Evolutionary conservation across 2,888 invertebrate genomes (phyloP), one percentile per base, ranked within the genome.

Genomic region (Malachius bipustulatus): DNA sequence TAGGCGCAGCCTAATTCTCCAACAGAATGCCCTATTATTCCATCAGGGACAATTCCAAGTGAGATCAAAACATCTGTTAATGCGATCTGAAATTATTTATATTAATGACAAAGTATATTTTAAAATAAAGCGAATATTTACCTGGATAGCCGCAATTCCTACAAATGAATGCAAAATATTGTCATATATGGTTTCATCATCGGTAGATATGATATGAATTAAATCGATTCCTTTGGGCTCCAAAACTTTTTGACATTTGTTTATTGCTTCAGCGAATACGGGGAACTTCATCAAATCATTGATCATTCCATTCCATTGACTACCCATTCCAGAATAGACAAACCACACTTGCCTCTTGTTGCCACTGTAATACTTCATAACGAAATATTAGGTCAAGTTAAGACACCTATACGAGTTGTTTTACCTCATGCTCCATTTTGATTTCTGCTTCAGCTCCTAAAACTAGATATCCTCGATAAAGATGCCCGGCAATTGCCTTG

Each of bases 1-100:
- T 96, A 96, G 0, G 87, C 91, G 60, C 96, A 94, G 1, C 88
- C 91, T 4, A 96, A 66, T 60, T 96, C 96, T 13, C 96, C 96
- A 0, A 90, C 85, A 4, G 93, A 93, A 62, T 94, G 93, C 2
- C 96, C 90, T 39, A 83, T 71, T 38, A 82, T 72, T 9, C 77
- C 75, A 58, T 82, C 81, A 1, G 82, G 76, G 24, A 62, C 60
- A 9, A 83, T 66, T n/a, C 75, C 77, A 9, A 71, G 48, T 3
- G 64, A 57, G 30, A 50, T 57, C 10, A 84, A 57, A 11, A 78
- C 55, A 52, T 83, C 82, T 3, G 63, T 63, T 16, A 63, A 44
- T 16, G 52, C 63, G 44, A 63, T 62, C 57, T 59, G 36, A 26
- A 32, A 37, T 6, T 13, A 11, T 4, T 11, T 28, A 11, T 8